Base-by-base conservation (phyloP, 2,888 invertebrate genomes). In the Petrophora chlorosata region DNA sequence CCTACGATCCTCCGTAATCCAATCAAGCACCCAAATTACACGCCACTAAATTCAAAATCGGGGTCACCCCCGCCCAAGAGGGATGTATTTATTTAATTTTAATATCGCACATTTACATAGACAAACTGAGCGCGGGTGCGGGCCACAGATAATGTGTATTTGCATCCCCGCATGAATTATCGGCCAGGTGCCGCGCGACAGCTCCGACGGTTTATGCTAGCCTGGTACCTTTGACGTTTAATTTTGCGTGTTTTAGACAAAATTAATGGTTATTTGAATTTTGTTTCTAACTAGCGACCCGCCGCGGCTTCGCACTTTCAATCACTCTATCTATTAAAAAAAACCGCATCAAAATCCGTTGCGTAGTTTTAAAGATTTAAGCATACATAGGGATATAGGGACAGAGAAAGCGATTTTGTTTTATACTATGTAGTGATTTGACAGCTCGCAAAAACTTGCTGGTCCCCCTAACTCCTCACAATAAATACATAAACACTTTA, bases 1-100 rank as follows among this genome's bases (percentile, higher is more conserved):
- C 29, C 29, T 29, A 13, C 22, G 8, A 16, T 16, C 2, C 25
- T 14, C 26, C 38, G 16, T 42, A 49, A 43, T 50, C 49, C 49
- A 49, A 49, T 49, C 38, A 49, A 14, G 17, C 30, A 25, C 29
- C 23, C 28, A 38, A 41, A 48, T 42, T 34, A 29, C 19, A 26
- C 23, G 33, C 33, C 36, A 44, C 56, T 46, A 49, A 52, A 59
- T 50, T 53, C 49, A 34, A 41, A 56, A 52, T 47, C 54, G 54
- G 42, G 56, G 55, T 52, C 56, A 53, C 16, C 42, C 40, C 41
- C 16, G 25, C 22, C 16, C 61, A 58, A 60, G 63, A 54, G 54
- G 61, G 58, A 53, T 36, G 67, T 83, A 84, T 87, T 87, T 87
- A 85, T 86, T 84, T 85, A 85, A 86, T 85, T 89, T 88, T 84